These are phyloP conservation scores for Drosophila parthenogenetica DNA, from an alignment of 2,888 invertebrate species.

Conservation along the genomic window DNA sequence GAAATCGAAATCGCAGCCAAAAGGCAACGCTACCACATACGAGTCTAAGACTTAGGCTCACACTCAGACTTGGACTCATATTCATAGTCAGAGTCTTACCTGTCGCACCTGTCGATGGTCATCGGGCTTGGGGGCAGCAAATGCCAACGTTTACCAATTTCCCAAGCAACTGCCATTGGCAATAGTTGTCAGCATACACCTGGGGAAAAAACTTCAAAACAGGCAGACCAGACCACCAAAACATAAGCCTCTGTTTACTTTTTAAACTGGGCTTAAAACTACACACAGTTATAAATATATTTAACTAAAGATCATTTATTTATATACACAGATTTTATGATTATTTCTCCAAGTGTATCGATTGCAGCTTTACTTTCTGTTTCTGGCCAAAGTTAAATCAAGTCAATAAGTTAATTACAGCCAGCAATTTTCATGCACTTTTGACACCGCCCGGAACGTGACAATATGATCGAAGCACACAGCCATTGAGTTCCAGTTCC, in stretches of 20 bases:
- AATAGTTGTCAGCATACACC: slow-evolving; percentile 8
- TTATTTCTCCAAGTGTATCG: background rate
- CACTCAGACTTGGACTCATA: background rate
- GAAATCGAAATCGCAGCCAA: slow-evolving; percentile 65
- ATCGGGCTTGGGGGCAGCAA: slow-evolving; percentile 41
- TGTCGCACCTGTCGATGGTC: slow-evolving; percentile 57
- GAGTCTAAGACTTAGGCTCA: background rate
- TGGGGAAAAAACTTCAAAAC: background rate
- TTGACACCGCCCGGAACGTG: slow-evolving; percentile 73
- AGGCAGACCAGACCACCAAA: too few relatives aligned
- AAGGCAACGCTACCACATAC: slow-evolving; percentile 30
- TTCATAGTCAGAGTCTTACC: slow-evolving; percentile 31
- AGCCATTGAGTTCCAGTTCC: background rate
- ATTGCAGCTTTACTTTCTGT: slow-evolving; percentile 54
- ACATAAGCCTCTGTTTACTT: too few relatives aligned
- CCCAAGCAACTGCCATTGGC: slow-evolving; percentile 6
- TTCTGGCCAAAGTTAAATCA: slow-evolving; percentile 62
- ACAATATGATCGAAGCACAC: slow-evolving; percentile 57
- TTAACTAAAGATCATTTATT: too few relatives aligned
- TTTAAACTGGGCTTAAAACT: too few relatives aligned
- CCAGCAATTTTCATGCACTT: slow-evolving; percentile 65
- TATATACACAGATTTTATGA: too few relatives aligned
- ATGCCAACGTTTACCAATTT: slow-evolving; percentile 47
- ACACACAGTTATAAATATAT: too few relatives aligned
- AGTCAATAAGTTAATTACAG: slow-evolving; percentile 79